These are phyloP conservation scores for Drosophila ochracea DNA, from an alignment of 2,888 invertebrate species.

Conservation along the genomic window DNA sequence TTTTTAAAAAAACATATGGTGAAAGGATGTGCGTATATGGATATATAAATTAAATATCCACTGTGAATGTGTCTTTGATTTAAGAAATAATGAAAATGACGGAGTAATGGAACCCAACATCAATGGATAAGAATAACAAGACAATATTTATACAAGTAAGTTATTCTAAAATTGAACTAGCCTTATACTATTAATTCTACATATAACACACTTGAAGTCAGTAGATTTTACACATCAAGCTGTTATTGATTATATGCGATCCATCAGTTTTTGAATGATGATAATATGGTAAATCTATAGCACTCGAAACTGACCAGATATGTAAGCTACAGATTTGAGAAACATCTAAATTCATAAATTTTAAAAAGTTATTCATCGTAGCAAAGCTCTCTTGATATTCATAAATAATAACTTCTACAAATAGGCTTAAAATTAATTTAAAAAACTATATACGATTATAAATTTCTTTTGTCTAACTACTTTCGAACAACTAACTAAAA, in stretches of 20 bases:
- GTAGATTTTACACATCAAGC: not conserved
- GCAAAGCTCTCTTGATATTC: not conserved
- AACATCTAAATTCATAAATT: too few species aligned
- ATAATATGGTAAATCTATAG: not conserved
- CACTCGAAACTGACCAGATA: not conserved
- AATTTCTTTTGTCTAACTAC: not conserved
- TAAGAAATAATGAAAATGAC: not conserved
- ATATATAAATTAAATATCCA: not conserved
- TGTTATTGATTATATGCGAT: not conserved
- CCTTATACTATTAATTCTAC: not conserved
- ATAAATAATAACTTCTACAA: not conserved
- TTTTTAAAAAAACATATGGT: constrained; percentile 31
- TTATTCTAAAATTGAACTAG: rapidly evolving
- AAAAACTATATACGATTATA: not conserved
- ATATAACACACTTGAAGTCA: not conserved
- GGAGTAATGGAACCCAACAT: not conserved
- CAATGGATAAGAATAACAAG: not conserved
- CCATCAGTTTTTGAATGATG: not conserved
- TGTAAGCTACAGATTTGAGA: not conserved
- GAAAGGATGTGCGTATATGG: constrained; percentile 36
- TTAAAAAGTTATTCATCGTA: not conserved
- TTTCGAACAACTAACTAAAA: not conserved
- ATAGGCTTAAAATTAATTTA: too few species aligned
- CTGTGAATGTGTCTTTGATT: not conserved
- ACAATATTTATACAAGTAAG: not conserved